phyloP scores from a whole-genome alignment of 1,140 invertebrate genomes.

The Drosophila varians region DNA sequence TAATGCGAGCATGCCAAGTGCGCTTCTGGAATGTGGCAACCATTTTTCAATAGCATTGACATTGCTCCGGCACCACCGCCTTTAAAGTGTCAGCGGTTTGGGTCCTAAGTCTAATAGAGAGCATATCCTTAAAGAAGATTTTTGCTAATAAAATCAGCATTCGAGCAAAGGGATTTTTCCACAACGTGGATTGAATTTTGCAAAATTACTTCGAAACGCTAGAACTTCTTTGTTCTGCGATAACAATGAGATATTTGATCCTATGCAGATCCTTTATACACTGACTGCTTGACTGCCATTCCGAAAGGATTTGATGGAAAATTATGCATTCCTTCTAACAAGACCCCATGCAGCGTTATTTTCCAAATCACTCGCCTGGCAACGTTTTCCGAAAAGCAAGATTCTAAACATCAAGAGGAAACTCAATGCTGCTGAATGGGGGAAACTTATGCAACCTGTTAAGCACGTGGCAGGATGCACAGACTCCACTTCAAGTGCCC shows the following conservation, averaged over 20 bases:
- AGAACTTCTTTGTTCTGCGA: not conserved
- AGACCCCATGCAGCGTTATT: slow-evolving; percentile 2
- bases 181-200: not conserved
- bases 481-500: slow-evolving; percentile 21
- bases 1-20: slow-evolving; percentile 52
- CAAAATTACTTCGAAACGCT: not conserved
- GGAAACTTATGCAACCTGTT: slow-evolving; percentile 53
- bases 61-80: slow-evolving; percentile 11
- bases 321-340: slow-evolving; percentile 44
- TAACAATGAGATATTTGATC: slow-evolving; percentile 1
- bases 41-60: slow-evolving; percentile 66
- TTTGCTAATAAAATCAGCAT: slow-evolving; percentile 12
- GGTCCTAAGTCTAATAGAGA: slow-evolving; percentile 36
- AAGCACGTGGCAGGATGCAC: slow-evolving; percentile 32
- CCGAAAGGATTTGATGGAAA: slow-evolving; percentile 28
- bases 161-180: too few species aligned
- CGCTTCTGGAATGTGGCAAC: slow-evolving; percentile 55
- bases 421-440: slow-evolving; percentile 19
- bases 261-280: not conserved
- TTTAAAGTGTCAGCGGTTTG: slow-evolving; percentile 10
- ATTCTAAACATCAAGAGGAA: slow-evolving; percentile 21
- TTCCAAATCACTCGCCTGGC: slow-evolving; percentile 2
- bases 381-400: slow-evolving; percentile 22
- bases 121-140: slow-evolving; percentile 8
- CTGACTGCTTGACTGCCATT: not conserved